phyloP scores from a whole-genome alignment of 2,888 invertebrate genomes.

The Morpho deidamia region DNA sequence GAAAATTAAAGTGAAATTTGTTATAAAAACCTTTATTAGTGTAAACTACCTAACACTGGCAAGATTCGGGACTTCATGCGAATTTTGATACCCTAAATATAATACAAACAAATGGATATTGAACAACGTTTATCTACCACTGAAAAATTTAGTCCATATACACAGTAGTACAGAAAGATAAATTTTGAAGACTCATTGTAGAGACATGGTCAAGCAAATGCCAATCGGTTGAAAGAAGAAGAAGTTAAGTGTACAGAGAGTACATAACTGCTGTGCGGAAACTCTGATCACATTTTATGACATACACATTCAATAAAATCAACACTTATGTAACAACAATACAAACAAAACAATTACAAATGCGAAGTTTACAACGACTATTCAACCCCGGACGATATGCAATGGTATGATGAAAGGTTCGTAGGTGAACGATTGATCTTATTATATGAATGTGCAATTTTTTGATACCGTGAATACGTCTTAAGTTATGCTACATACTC shows the following conservation, averaged over 20 bases:
- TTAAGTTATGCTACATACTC: no score
- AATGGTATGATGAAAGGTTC: neutral
- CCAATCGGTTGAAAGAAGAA: slow-evolving; percentile 15
- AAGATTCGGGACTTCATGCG: slow-evolving; percentile 26
- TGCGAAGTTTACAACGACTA: slow-evolving; percentile 12
- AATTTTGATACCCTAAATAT: slow-evolving; percentile 25
- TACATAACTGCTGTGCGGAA: slow-evolving; percentile 12
- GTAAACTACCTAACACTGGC: slow-evolving; percentile 20
- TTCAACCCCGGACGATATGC: slow-evolving; percentile 15
- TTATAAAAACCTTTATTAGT: slow-evolving; percentile 3
- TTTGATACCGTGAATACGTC: neutral
- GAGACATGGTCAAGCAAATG: slow-evolving; percentile 6
- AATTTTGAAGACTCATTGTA: slow-evolving; percentile 4
- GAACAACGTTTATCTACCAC: slow-evolving; percentile 4
- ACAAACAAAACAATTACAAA: slow-evolving; percentile 5
- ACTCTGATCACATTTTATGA: slow-evolving; percentile 5
- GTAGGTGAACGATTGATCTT: neutral
- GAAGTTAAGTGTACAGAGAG: slow-evolving; percentile 12
- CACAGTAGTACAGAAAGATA: slow-evolving; percentile 7
- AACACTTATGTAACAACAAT: slow-evolving; percentile 10
- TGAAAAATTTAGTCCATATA: slow-evolving; percentile 9
- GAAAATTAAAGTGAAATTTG: neutral
- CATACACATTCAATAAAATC: slow-evolving; percentile 12
- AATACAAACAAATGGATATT: slow-evolving; percentile 8
- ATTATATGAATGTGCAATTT: neutral